phyloP scores from a whole-genome alignment of 2,888 invertebrate species.

The Tridacna gigas region DNA sequence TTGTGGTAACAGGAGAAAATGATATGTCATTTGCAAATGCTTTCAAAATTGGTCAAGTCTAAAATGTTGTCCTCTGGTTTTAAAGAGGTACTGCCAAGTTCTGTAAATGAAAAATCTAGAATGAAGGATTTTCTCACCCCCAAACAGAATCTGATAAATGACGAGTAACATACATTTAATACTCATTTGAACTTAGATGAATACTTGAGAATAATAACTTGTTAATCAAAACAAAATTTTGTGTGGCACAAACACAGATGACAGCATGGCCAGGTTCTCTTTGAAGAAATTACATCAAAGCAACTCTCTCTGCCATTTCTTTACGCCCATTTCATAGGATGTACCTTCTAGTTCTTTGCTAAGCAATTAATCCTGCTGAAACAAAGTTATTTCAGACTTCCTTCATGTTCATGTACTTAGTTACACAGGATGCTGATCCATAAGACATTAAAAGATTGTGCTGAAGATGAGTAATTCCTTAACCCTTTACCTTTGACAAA shows the following conservation, averaged over 20 bases:
- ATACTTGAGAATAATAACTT: neutral
- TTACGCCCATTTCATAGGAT: neutral
- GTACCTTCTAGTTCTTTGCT: neutral
- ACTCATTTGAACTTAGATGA: neutral
- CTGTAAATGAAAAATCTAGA: too few relatives aligned
- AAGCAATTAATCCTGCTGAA: neutral
- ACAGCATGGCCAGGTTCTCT: slow-evolving; percentile 6
- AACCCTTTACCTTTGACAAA: too few relatives aligned
- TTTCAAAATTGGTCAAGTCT: neutral
- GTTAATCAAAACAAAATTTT: slow-evolving; percentile 20
- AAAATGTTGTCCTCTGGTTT: too few relatives aligned
- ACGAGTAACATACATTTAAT: neutral
- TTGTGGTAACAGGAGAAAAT: neutral
- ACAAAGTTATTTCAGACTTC: neutral
- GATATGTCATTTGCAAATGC: neutral
- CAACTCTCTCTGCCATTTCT: neutral
- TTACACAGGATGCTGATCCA: too few relatives aligned
- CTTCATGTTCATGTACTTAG: too few relatives aligned
- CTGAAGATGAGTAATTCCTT: too few relatives aligned
- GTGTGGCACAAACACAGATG: neutral
- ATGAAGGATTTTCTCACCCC: neutral
- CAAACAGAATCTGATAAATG: neutral
- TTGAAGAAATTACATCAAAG: slow-evolving; percentile 25
- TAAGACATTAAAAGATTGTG: too few relatives aligned
- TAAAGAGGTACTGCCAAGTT: too few relatives aligned